Conservation (phyloP, 2,888 invertebrate genomes). For the Pachydiplax longipennis region DNA sequence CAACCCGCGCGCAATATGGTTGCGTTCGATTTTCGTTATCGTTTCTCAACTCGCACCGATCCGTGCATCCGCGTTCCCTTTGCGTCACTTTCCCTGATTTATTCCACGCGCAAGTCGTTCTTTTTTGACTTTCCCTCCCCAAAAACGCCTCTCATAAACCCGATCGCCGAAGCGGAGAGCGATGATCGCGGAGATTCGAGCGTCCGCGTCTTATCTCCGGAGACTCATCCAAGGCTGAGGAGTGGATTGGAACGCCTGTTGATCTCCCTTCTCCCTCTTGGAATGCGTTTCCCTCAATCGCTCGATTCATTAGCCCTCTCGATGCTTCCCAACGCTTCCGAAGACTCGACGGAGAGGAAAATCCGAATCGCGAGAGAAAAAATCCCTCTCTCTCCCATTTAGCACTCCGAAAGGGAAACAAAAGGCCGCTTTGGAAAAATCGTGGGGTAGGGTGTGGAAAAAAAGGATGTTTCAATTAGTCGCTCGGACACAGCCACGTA, state of each 20-base stretch:
- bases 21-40: conserved; percentile 14
- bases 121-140: conserved; percentile 13
- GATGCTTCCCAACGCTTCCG: not conserved
- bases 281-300: not conserved
- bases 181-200: conserved; percentile 11
- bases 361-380: not conserved
- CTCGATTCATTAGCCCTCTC: not conserved
- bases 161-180: not conserved
- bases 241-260: not conserved
- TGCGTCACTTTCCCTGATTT: conserved; percentile 40
- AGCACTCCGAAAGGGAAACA: not conserved
- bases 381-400: not conserved
- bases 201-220: not conserved
- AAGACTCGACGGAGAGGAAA: not conserved
- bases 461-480: not conserved
- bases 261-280: not conserved
- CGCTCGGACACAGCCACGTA: conserved; percentile 13
- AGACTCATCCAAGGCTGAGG: conserved; percentile 2
- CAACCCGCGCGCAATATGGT: not conserved
- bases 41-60: conserved; percentile 34
- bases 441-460: not conserved
- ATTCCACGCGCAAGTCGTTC: not conserved
- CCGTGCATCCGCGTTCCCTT: conserved; percentile 32
- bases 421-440: not conserved
- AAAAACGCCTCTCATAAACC: not conserved